Conservation (phyloP, 2,888 invertebrate genomes). For the Meteorus colon region DNA sequence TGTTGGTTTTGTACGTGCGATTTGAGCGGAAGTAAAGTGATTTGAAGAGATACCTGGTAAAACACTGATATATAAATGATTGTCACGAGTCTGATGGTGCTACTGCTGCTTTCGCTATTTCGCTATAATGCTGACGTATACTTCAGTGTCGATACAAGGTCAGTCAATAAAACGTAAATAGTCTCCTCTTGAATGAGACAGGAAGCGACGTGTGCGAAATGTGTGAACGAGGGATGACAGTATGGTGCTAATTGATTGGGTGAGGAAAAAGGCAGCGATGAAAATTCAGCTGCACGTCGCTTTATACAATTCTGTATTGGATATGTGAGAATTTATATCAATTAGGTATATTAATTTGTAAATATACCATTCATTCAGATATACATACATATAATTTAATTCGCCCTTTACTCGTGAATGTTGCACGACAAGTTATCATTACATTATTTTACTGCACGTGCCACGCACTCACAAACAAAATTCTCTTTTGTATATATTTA, state of each 20-base stretch:
- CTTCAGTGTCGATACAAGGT: slow-evolving; percentile 22
- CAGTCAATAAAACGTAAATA: slow-evolving; percentile 19
- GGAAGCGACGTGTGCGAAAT: slow-evolving; percentile 8
- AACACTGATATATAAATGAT: slow-evolving; percentile 65
- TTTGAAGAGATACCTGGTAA: slow-evolving; percentile 46
- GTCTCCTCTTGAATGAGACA: neutral
- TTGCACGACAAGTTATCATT: slow-evolving; percentile 28
- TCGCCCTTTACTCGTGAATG: slow-evolving; percentile 38
- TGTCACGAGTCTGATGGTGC: slow-evolving; percentile 61
- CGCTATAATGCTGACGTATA: neutral
- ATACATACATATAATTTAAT: slow-evolving; percentile 16
- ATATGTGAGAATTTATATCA: slow-evolving; percentile 31
- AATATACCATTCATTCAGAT: neutral
- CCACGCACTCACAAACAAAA: slow-evolving; percentile 19
- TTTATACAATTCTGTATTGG: slow-evolving; percentile 4
- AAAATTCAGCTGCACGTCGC: neutral
- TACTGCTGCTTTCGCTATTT: slow-evolving; percentile 3
- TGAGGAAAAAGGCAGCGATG: neutral
- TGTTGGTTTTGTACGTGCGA: slow-evolving; percentile 53
- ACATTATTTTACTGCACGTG: slow-evolving; percentile 12
- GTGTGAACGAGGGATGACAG: neutral
- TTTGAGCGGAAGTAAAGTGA: slow-evolving; percentile 52
- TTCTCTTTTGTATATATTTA: slow-evolving; percentile 18
- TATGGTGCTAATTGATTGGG: neutral
- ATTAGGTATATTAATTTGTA: slow-evolving; percentile 11